Conservation (phyloP, 2,797 vertebrate species). For the Enteromius paludinosus region DNA sequence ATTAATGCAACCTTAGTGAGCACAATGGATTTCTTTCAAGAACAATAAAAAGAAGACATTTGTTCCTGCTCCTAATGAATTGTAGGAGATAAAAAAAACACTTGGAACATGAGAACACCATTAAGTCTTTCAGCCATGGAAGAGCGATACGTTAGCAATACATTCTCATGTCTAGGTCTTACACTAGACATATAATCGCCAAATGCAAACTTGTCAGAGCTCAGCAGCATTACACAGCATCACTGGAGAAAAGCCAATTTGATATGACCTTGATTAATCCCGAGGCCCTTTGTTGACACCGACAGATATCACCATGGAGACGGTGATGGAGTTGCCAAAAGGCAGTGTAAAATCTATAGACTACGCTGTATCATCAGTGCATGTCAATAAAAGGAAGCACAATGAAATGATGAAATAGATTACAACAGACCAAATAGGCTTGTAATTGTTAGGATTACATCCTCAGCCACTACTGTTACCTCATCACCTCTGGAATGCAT, state of each 20-base stretch:
- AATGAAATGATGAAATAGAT: slow-evolving; percentile 15
- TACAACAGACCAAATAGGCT: slow-evolving; percentile 16
- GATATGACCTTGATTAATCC: slow-evolving; percentile 27
- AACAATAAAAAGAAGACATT: background rate
- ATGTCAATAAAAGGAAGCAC: slow-evolving; percentile 21
- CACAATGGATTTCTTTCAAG: background rate
- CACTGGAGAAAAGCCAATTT: slow-evolving; percentile 2
- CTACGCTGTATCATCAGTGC: slow-evolving; percentile 26
- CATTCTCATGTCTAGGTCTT: background rate
- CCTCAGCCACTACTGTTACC: too few relatives aligned
- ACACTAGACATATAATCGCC: background rate
- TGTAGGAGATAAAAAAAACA: background rate
- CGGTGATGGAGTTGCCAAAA: slow-evolving; percentile 19
- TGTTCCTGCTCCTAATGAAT: background rate
- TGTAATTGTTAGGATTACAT: background rate
- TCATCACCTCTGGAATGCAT: too few relatives aligned
- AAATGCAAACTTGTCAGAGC: background rate
- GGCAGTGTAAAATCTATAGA: slow-evolving; percentile 7
- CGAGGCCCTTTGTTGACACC: slow-evolving; percentile 21
- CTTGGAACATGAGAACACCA: background rate
- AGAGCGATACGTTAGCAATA: background rate
- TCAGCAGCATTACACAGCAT: slow-evolving; percentile 6
- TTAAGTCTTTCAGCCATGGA: background rate
- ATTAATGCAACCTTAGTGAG: too few relatives aligned
- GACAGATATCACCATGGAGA: background rate